These are phyloP conservation scores for Plagiodera versicolora DNA, from an alignment of 2,888 invertebrate genomes.

Conservation along the genomic window DNA sequence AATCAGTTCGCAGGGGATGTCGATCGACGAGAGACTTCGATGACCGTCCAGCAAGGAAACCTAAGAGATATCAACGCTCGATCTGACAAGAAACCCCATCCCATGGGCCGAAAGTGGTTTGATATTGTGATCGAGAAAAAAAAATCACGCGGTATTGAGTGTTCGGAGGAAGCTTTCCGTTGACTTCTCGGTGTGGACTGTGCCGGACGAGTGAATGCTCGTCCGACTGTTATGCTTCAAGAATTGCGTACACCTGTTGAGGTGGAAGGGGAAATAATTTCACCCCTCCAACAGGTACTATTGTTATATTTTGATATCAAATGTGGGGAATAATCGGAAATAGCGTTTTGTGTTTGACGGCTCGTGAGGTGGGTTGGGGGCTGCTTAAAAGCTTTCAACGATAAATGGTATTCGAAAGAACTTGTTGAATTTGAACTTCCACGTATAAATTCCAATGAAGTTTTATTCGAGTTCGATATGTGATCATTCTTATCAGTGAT, in stretches of 20 bases:
- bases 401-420: conserved; percentile 1
- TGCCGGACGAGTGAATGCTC: conserved; percentile 57
- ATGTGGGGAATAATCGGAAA: conserved; percentile 38
- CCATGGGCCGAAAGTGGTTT: too few species aligned
- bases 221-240: conserved; percentile 56
- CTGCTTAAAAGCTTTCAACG: conserved; percentile 32
- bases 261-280: conserved; percentile 48
- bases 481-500: too few species aligned
- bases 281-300: conserved; percentile 51
- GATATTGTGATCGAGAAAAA: conserved; percentile 14
- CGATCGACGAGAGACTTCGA: conserved; percentile 29
- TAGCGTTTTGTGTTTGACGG: conserved; percentile 31
- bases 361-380: conserved; percentile 30
- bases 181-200: conserved; percentile 53
- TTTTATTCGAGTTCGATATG: too few species aligned
- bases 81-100: conserved; percentile 34
- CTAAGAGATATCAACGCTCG: conserved; percentile 34
- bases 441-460: too few species aligned
- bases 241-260: conserved; percentile 56
- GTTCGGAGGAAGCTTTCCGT: conserved; percentile 41
- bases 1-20: background rate
- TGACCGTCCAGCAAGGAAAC: conserved; percentile 32
- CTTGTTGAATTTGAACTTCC: too few species aligned
- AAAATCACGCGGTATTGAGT: conserved; percentile 38
- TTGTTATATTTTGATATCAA: conserved; percentile 46